Evolutionary conservation across 1,140 invertebrate species (phyloP), one percentile per base, ranked within the genome.

Genomic region (Drosophila pectinifera): DNA sequence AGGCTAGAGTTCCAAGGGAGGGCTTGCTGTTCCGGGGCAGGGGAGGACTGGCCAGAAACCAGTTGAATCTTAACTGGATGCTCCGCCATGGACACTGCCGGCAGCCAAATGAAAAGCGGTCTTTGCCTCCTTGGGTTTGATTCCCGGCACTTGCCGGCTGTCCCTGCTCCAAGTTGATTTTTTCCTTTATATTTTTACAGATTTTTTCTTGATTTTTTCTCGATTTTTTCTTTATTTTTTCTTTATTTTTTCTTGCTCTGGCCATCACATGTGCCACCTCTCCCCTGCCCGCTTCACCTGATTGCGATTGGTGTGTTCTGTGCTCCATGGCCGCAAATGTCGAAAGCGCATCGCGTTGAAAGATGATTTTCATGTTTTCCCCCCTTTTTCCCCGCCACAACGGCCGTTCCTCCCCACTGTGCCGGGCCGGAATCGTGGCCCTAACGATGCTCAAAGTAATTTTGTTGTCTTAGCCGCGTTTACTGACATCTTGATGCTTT

Each of bases 331-430:
- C 59, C 56, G 63, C 31, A 53, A 36, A 36, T 59, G 64, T 56
- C 67, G 73, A 79, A 76, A 76, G 80, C 80, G 63, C 69, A 85
- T 68, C 56, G 83, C 78, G 76, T 69, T 82, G 81, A 90, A 90
- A 90, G 86, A 90, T 90, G 86, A 90, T 90, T 90, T 90, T 90
- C 86, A 90, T 90, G 86, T 90, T 90, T 82, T 90, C 45, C 74
- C 78, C 45, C 62, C 22, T 36, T 7, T 43, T 41, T 43, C 49
- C 20, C 39, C 34, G 31, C 34, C 20, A 10, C 48, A 49, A 16
- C 58, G 20, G 20, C 26, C 26, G 4, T 26, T 26, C 26, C 26
- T 18, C 48, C 31, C 46, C 54, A 43, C 38, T 62, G 45, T 62
- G 45, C 49, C 38, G 36, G 73, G 61, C 68, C 28, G 45, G 56